Conservation (phyloP, 2,113 vertebrate genomes). For the Felis catus region DNA sequence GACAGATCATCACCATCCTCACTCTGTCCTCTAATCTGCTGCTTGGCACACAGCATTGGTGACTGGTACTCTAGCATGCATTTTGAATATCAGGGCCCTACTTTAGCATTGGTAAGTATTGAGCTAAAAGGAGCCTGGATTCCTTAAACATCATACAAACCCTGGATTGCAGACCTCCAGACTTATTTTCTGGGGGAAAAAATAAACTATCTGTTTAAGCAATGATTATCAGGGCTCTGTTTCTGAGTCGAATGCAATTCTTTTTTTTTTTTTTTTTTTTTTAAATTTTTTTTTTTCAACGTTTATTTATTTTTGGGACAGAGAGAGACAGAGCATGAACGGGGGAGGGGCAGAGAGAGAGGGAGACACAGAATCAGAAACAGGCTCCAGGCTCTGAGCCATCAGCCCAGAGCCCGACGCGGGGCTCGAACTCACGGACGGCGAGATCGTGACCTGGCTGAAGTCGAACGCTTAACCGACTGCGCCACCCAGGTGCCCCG, state of each 20-base stretch:
- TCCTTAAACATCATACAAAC: background rate
- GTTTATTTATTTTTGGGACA: too few species aligned
- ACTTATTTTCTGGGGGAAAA: background rate
- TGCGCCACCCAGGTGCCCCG: too few species aligned
- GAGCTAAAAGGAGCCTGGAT: background rate
- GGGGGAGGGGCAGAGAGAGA: too few species aligned
- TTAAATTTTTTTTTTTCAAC: too few species aligned
- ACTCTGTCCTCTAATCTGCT: background rate
- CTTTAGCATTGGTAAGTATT: background rate
- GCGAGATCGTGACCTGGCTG: too few species aligned
- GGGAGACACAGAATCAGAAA: too few species aligned
- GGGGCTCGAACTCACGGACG: too few species aligned
- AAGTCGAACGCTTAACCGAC: too few species aligned
- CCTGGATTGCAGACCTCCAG: background rate
- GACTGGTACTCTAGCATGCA: background rate
- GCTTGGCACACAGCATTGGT: background rate
- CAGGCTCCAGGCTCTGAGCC: too few species aligned
- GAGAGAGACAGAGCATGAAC: too few species aligned
- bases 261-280: background rate
- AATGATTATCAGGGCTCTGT: background rate
- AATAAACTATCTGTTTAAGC: conserved; percentile 6
- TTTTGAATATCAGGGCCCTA: background rate
- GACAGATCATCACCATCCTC: background rate
- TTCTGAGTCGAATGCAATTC: background rate
- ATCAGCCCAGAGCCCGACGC: too few species aligned